Percentiles rank a stretch among this genome's conserved stretches.
Evolutionary conservation across 2,797 vertebrate genomes (phyloP).

Genomic region (Eulemur mongoz): DNA sequence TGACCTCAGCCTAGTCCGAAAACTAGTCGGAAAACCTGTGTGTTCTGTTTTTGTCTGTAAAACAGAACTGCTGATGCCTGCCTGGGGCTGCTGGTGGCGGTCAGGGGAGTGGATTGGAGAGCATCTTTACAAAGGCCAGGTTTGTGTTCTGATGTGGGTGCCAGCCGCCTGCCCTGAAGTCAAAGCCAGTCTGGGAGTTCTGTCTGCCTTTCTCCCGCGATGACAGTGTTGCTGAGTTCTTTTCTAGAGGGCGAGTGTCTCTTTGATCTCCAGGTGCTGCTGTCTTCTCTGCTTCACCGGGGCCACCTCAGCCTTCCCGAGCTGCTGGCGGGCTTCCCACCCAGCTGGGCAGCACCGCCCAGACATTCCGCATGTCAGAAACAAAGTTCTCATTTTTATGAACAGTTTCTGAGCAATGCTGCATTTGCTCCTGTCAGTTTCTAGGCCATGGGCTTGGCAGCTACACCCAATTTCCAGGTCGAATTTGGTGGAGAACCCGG

Average conservation of each 20-base stretch:
- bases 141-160: neutral
- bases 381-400: neutral
- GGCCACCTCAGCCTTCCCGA: neutral
- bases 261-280: neutral
- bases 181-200: neutral
- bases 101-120: neutral
- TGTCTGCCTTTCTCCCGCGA: neutral
- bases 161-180: neutral
- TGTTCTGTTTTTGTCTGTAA: neutral
- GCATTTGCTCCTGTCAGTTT: neutral
- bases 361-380: neutral
- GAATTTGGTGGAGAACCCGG: neutral
- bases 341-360: neutral
- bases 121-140: neutral
- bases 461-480: neutral
- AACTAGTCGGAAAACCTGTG: too few relatives aligned
- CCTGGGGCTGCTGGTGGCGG: neutral
- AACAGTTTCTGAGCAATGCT: neutral
- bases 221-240: neutral
- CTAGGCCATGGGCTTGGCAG: neutral
- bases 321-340: neutral
- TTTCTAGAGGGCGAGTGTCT: fast-evolving
- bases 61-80: neutral
- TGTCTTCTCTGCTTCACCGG: neutral
- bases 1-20: neutral